phyloP scores from a whole-genome alignment of 2,797 vertebrate species.

The Vireo griseus region DNA sequence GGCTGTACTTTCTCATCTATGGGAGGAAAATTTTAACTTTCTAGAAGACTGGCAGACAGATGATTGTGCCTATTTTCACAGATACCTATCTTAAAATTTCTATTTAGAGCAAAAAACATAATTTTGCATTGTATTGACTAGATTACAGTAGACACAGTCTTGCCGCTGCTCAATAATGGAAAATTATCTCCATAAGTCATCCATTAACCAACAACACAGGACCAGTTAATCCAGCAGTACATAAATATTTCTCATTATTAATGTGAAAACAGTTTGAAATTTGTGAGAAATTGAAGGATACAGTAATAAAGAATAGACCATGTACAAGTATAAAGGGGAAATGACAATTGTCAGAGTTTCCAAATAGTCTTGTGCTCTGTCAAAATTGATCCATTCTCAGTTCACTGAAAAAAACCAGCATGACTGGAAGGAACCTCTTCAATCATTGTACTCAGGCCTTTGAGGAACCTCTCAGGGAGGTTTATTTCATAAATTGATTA shows the following conservation, averaged over 20 bases:
- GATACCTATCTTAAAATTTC: no score
- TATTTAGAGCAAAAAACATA: neutral
- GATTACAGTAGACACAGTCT: neutral
- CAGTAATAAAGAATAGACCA: neutral
- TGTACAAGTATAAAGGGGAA: neutral
- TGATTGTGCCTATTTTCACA: no score
- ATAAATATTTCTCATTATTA: neutral
- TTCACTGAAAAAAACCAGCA: neutral
- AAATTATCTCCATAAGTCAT: neutral
- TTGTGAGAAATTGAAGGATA: neutral
- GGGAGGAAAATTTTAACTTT: neutral
- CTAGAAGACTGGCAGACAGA: neutral
- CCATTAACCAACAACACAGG: neutral
- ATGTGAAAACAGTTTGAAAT: neutral
- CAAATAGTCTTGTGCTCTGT: neutral
- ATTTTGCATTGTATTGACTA: neutral
- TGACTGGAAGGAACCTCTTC: neutral
- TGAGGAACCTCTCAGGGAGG: neutral
- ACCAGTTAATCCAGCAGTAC: neutral
- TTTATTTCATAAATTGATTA: neutral
- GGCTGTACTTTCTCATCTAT: neutral
- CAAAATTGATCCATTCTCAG: neutral
- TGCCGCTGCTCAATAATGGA: neutral
- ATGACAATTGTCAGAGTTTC: neutral
- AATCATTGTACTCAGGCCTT: neutral